Conservation (phyloP, 1,140 invertebrate species). For the Ceratina calcarata region DNA sequence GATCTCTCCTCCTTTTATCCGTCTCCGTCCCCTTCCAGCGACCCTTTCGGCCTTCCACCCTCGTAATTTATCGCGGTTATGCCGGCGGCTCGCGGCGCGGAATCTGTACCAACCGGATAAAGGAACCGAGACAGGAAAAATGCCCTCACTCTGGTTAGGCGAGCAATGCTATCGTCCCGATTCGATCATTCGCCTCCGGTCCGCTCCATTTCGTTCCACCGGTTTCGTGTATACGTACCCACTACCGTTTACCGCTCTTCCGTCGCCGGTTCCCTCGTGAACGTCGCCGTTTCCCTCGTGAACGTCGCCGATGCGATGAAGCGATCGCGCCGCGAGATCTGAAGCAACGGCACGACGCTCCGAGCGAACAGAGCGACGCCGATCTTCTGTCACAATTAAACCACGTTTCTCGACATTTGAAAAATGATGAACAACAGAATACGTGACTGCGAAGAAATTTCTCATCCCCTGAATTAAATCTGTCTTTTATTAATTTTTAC, state of each 20-base stretch:
- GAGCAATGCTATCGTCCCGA: slow-evolving; percentile 55
- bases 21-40: slow-evolving; percentile 21
- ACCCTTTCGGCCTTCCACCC: slow-evolving; percentile 62
- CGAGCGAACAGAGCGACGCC: neutral
- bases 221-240: neutral
- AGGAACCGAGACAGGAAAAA: slow-evolving; percentile 41
- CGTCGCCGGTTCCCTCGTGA: neutral
- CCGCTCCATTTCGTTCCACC: neutral
- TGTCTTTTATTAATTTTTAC: too few species aligned
- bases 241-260: neutral
- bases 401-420: too few species aligned
- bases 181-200: slow-evolving; percentile 40
- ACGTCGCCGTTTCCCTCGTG: slow-evolving; percentile 13
- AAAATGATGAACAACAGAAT: too few species aligned
- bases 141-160: slow-evolving; percentile 19
- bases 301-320: slow-evolving; percentile 55
- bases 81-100: slow-evolving; percentile 43
- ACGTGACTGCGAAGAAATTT: too few species aligned
- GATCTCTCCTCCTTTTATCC: slow-evolving; percentile 27
- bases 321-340: slow-evolving; percentile 52
- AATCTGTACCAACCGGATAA: slow-evolving; percentile 59
- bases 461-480: too few species aligned
- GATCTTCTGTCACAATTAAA: too few species aligned
- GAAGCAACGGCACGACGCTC: neutral
- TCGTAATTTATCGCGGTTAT: slow-evolving; percentile 73